These are phyloP conservation scores for Nylanderia fulva DNA, from an alignment of 1,140 invertebrate species.

Conservation along the genomic window DNA sequence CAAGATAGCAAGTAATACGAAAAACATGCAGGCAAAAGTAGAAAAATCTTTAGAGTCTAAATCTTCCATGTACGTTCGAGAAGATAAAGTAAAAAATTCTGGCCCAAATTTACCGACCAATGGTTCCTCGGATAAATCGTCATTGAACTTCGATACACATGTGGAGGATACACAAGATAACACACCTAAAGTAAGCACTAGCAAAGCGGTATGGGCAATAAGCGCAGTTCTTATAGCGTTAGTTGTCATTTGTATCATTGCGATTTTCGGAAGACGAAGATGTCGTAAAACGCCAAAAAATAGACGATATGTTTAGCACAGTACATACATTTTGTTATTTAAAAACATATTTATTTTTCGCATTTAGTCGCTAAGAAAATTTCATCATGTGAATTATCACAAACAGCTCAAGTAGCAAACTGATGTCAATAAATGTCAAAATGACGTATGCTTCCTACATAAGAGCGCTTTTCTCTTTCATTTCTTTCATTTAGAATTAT, in stretches of 20 bases:
- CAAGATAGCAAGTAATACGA: neutral
- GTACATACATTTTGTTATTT: slow-evolving; percentile 25
- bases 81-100: slow-evolving; percentile 25
- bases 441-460: too few species aligned
- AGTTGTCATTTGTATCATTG: slow-evolving; percentile 79
- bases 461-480: too few species aligned
- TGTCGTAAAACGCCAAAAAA: slow-evolving; percentile 82
- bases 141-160: slow-evolving; percentile 2
- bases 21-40: neutral
- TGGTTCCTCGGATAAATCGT: slow-evolving; percentile 24
- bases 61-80: slow-evolving; percentile 14
- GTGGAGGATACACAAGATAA: slow-evolving; percentile 15
- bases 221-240: slow-evolving; percentile 78
- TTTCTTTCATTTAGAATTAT: too few species aligned
- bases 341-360: slow-evolving; percentile 71
- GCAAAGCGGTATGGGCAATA: slow-evolving; percentile 81
- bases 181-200: slow-evolving; percentile 75
- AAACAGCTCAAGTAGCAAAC: too few species aligned
- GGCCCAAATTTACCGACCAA: neutral
- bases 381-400: slow-evolving; percentile 61
- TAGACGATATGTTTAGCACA: slow-evolving; percentile 81
- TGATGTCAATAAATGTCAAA: too few species aligned
- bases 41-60: slow-evolving; percentile 41
- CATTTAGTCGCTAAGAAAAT: slow-evolving; percentile 60
- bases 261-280: slow-evolving; percentile 80